Evolutionary conservation across 2,888 invertebrate species (phyloP).

Genomic region (Pandemis corylana): DNA sequence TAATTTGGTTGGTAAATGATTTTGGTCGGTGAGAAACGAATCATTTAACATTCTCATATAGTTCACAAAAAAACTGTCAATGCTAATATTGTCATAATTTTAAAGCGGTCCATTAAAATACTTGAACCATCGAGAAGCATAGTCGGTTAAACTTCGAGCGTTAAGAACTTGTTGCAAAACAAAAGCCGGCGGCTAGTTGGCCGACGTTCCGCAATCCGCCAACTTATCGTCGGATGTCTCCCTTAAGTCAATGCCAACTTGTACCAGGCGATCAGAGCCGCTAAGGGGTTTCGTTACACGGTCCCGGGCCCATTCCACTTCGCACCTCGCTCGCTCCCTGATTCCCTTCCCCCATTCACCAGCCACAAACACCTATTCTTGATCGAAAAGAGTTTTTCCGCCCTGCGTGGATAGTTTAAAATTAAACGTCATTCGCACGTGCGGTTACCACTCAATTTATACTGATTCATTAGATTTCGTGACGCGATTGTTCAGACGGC

Average conservation of each 20-base stretch:
- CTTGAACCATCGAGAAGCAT: neutral
- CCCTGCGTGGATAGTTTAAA: slow-evolving; percentile 77
- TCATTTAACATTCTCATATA: too few species aligned
- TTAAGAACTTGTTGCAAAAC: slow-evolving; percentile 37
- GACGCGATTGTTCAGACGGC: slow-evolving; percentile 67
- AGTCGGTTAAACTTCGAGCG: neutral
- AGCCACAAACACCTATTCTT: slow-evolving; percentile 59
- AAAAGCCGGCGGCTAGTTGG: slow-evolving; percentile 36
- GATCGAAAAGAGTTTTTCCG: slow-evolving; percentile 79
- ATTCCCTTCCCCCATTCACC: slow-evolving; percentile 44
- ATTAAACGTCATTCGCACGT: slow-evolving; percentile 80
- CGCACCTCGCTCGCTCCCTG: slow-evolving; percentile 47
- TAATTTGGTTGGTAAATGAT: too few species aligned
- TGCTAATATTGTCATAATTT: neutral
- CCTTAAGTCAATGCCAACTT: slow-evolving; percentile 83
- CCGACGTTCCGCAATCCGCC: slow-evolving; percentile 49
- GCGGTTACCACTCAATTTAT: slow-evolving; percentile 82
- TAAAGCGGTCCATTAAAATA: neutral
- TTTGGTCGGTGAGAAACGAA: too few species aligned
- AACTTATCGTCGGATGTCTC: slow-evolving; percentile 65
- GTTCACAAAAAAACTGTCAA: too few species aligned
- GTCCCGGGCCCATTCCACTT: slow-evolving; percentile 47
- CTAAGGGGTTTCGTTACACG: slow-evolving; percentile 63
- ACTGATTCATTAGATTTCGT: slow-evolving; percentile 76
- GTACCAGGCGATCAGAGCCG: slow-evolving; percentile 71